phyloP scores from a whole-genome alignment of 2,888 invertebrate species.

The Aquatica leii region DNA sequence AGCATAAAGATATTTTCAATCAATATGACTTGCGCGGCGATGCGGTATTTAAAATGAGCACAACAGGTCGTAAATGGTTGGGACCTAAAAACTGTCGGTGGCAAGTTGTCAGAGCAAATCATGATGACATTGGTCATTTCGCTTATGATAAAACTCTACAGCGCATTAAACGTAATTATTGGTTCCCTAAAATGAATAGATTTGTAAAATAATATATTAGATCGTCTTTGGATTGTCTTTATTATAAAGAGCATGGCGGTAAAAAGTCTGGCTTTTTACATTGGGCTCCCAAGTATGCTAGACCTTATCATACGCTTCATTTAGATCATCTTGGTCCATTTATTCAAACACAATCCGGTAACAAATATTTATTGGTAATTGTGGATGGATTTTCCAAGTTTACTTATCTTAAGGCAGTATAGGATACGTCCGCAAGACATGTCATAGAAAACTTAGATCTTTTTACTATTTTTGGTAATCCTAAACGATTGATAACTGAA shows the following conservation, averaged over 20 bases:
- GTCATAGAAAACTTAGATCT: no score
- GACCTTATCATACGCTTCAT: constrained; percentile 19
- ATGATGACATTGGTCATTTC: constrained; percentile 49
- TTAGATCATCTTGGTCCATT: no score
- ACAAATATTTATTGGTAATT: constrained; percentile 32
- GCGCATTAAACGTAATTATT: constrained; percentile 37
- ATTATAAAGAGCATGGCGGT: constrained; percentile 16
- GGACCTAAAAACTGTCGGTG: constrained; percentile 42
- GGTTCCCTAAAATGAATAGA: constrained; percentile 44
- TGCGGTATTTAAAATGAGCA: constrained; percentile 34
- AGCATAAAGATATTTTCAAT: constrained; percentile 34
- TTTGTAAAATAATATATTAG: constrained; percentile 19
- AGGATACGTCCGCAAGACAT: no score
- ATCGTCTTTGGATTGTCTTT: constrained; percentile 15
- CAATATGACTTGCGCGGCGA: constrained; percentile 33
- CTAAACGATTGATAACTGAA: no score
- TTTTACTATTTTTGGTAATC: no score
- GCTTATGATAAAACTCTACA: no score
- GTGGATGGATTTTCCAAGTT: no score
- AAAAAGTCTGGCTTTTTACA: constrained; percentile 20
- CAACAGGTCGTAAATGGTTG: constrained; percentile 26
- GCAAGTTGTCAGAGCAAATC: constrained; percentile 40
- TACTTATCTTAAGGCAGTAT: no score
- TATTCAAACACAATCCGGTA: no score
- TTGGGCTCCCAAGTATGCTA: background rate